Conservation (phyloP, 1,140 invertebrate genomes). For the Chlorops oryzae region DNA sequence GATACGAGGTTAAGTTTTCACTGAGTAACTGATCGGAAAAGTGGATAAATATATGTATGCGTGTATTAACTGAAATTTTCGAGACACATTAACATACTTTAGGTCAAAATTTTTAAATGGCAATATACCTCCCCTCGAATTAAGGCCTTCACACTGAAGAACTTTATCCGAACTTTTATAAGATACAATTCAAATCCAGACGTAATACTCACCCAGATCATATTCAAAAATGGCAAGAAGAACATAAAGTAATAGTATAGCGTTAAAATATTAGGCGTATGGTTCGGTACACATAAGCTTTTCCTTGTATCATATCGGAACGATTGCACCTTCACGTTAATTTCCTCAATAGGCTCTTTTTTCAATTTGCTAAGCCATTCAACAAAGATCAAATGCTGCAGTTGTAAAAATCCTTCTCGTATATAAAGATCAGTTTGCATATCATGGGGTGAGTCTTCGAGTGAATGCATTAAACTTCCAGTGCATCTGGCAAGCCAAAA, state of each 20-base stretch:
- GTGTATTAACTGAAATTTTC: too few species aligned
- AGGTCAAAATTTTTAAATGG: too few species aligned
- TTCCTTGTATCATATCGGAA: constrained; percentile 4
- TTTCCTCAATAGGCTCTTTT: too few species aligned
- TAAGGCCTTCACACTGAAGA: too few species aligned
- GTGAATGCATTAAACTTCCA: not conserved
- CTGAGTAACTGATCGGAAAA: too few species aligned
- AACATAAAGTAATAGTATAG: constrained; percentile 8
- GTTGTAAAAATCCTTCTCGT: constrained; percentile 15
- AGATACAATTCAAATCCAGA: not conserved
- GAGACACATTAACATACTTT: too few species aligned
- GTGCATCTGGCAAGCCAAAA: constrained; percentile 12
- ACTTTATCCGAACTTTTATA: too few species aligned
- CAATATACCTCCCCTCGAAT: too few species aligned
- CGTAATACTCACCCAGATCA: constrained; percentile 3
- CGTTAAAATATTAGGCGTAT: not conserved
- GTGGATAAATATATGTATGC: too few species aligned
- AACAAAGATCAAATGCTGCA: constrained; percentile 7
- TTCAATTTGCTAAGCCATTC: not conserved
- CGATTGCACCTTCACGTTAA: too few species aligned
- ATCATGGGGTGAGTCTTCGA: not conserved
- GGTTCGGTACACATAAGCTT: too few species aligned
- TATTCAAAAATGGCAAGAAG: constrained; percentile 12
- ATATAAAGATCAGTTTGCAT: constrained; percentile 9
- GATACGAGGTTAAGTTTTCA: too few species aligned